Evolutionary conservation across 2,888 invertebrate species (phyloP).

Genomic region (Plebejus argus): DNA sequence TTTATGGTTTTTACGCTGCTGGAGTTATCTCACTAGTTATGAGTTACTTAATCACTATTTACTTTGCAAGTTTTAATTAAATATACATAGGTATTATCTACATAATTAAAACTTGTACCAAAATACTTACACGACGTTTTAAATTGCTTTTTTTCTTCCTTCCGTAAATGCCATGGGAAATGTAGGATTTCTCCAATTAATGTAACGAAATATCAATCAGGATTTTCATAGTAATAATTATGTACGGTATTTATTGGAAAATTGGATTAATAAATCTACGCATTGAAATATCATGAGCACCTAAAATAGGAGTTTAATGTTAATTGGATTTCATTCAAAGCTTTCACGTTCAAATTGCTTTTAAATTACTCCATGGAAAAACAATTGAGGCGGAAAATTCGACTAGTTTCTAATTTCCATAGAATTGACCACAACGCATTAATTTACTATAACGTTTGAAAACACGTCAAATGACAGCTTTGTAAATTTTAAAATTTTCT

Average conservation of each 20-base stretch:
- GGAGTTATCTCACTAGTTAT: background rate
- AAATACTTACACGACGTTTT: too few relatives aligned
- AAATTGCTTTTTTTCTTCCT: background rate
- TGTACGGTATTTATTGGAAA: background rate
- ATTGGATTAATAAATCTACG: background rate
- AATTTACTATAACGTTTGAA: background rate
- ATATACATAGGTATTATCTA: too few relatives aligned
- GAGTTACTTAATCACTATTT: background rate
- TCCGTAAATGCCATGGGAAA: background rate
- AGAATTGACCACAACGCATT: background rate
- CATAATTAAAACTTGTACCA: too few relatives aligned
- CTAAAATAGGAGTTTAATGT: constrained; percentile 20
- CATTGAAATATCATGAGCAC: constrained; percentile 6
- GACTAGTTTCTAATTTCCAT: constrained; percentile 8
- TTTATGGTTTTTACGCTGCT: constrained; percentile 10
- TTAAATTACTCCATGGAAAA: constrained; percentile 1
- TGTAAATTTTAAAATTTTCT: background rate
- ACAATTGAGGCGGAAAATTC: constrained; percentile 8
- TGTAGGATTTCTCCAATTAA: background rate
- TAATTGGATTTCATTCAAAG: constrained; percentile 20
- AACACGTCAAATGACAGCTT: background rate
- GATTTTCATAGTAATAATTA: background rate
- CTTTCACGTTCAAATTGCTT: constrained; percentile 19
- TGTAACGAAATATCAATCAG: background rate
- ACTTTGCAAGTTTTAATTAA: background rate